These are phyloP conservation scores for Danio choprae DNA, from an alignment of 2,797 vertebrate species.

Conservation along the genomic window DNA sequence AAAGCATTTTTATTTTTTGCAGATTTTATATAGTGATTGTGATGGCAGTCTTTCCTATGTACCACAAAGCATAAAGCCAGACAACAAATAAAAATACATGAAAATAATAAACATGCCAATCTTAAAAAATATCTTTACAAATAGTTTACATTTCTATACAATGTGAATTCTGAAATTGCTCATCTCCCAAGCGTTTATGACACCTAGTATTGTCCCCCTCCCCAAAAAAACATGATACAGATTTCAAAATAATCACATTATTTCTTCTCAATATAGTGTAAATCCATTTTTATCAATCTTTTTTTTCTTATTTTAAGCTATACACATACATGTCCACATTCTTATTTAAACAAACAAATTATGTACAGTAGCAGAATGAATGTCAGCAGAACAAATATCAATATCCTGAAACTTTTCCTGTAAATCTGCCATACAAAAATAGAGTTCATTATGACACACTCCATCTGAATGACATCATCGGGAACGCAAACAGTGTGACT, in stretches of 20 bases:
- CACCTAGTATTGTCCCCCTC: background rate
- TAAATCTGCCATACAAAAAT: constrained; percentile 74
- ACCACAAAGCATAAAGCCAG: constrained; percentile 66
- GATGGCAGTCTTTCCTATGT: constrained; percentile 57
- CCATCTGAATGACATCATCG: constrained; percentile 23
- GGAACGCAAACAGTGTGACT: constrained; percentile 20
- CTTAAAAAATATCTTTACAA: constrained; percentile 85
- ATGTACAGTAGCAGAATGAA: constrained; percentile 45
- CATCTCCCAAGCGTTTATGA: constrained; percentile 5
- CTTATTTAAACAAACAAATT: constrained; percentile 43
- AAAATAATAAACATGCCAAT: constrained; percentile 80
- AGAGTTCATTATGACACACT: constrained; percentile 69
- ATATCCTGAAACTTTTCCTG: constrained; percentile 66
- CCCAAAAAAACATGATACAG: background rate
- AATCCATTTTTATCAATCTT: constrained; percentile 1
- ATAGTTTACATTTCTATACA: constrained; percentile 84
- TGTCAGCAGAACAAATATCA: constrained; percentile 65
- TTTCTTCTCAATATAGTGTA: background rate
- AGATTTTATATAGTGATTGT: constrained; percentile 67
- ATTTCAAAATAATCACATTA: background rate
- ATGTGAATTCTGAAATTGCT: constrained; percentile 62
- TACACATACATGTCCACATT: constrained; percentile 35
- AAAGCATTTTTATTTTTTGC: constrained; percentile 53
- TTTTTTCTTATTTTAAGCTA: constrained; percentile 4
- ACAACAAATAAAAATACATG: constrained; percentile 78